phyloP scores from a whole-genome alignment of 2,113 vertebrate species.

The Proterorhinus semilunaris region DNA sequence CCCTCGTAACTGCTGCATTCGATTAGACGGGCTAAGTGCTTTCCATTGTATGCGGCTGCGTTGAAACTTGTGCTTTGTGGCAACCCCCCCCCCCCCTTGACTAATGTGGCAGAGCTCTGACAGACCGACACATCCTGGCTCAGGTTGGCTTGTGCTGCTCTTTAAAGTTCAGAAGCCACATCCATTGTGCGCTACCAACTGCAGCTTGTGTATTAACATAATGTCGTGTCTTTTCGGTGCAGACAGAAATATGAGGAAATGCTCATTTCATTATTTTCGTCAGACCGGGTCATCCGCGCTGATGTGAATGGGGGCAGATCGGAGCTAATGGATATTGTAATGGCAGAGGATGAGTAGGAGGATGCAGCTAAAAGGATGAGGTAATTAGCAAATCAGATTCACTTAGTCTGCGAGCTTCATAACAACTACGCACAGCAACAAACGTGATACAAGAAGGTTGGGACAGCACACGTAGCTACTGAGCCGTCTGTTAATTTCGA shows the following conservation, averaged over 20 bases:
- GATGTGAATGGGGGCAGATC: conserved; percentile 34
- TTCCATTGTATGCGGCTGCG: conserved; percentile 14
- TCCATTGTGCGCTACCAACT: too few species aligned
- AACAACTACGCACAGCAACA: background rate
- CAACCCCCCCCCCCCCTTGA: background rate
- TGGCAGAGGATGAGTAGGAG: conserved; percentile 19
- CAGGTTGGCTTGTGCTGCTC: conserved; percentile 9
- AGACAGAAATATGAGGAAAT: conserved; percentile 15
- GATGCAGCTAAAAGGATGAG: conserved; percentile 21
- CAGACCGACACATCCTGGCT: conserved; percentile 25
- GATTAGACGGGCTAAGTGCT: conserved; percentile 53
- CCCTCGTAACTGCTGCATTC: conserved; percentile 35
- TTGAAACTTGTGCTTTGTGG: conserved; percentile 27
- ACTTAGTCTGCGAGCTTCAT: conserved; percentile 8
- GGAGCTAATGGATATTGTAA: conserved; percentile 47
- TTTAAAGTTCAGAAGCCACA: background rate
- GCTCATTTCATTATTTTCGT: conserved; percentile 40
- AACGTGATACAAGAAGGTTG: background rate
- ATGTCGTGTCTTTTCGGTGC: background rate
- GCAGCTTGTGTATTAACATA: background rate
- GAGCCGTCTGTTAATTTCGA: too few species aligned
- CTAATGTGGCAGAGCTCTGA: conserved; percentile 22
- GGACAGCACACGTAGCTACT: background rate
- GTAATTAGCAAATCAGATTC: conserved; percentile 39
- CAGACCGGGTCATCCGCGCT: conserved; percentile 14